Conservation (phyloP, 2,888 invertebrate genomes). For the Drosophila helvetica region DNA sequence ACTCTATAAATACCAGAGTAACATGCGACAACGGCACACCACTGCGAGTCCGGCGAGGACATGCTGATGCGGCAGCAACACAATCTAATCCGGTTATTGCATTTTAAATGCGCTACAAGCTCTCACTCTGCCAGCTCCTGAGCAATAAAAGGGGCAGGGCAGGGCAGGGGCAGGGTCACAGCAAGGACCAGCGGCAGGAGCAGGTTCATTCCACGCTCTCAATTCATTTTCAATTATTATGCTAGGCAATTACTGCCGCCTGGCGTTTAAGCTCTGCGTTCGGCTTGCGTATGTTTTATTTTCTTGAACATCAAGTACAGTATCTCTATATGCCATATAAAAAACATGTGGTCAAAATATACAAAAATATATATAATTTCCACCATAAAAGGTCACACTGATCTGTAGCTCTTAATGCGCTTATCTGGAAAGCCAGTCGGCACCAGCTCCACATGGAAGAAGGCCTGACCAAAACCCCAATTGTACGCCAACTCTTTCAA, state of each 20-base stretch:
- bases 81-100: constrained; percentile 81
- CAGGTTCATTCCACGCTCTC: constrained; percentile 20
- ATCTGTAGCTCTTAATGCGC: constrained; percentile 57
- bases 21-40: constrained; percentile 51
- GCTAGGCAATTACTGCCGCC: constrained; percentile 45
- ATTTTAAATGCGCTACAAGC: constrained; percentile 77
- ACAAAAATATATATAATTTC: too few species aligned
- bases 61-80: constrained; percentile 61
- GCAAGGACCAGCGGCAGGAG: not conserved
- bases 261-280: constrained; percentile 32
- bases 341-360: too few species aligned
- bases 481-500: constrained; percentile 56
- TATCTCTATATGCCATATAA: too few species aligned
- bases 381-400: not conserved
- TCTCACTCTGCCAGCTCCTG: constrained; percentile 46
- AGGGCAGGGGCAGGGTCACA: not conserved
- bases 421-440: constrained; percentile 57
- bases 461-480: constrained; percentile 39
- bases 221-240: constrained; percentile 43
- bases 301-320: too few species aligned
- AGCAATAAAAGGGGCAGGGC: not conserved
- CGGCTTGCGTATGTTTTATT: not conserved
- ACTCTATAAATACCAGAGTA: constrained; percentile 81
- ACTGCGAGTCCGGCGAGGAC: constrained; percentile 42
- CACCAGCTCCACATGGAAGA: constrained; percentile 32